phyloP scores from a whole-genome alignment of 2,113 vertebrate genomes.

The Pipra filicauda region DNA sequence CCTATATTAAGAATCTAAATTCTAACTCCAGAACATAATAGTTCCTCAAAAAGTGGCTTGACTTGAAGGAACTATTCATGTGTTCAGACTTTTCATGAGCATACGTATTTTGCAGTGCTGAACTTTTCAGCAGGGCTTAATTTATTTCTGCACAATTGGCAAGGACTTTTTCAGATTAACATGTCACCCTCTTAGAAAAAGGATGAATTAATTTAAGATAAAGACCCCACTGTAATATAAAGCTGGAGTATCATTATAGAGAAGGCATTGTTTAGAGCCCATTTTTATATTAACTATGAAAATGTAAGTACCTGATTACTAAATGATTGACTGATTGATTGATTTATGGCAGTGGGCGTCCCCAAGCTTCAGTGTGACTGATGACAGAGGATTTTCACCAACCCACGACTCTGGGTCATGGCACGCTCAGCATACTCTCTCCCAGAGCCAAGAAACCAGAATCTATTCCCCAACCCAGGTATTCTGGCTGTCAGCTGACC shows the following conservation, averaged over 20 bases:
- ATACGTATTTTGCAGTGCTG: neutral
- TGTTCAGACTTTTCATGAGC: neutral
- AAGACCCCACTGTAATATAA: neutral
- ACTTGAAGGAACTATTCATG: neutral
- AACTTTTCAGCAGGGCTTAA: neutral
- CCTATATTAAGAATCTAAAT: neutral
- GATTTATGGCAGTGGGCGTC: slow-evolving; percentile 75
- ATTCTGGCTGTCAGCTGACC: slow-evolving; percentile 71
- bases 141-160: neutral
- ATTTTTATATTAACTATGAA: slow-evolving; percentile 59
- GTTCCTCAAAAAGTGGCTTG: neutral
- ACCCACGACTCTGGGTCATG: slow-evolving; percentile 72
- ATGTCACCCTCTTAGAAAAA: neutral
- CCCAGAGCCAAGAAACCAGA: slow-evolving; percentile 74
- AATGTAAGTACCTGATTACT: slow-evolving; percentile 60
- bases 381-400: slow-evolving; percentile 77
- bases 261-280: slow-evolving; percentile 39
- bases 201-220: neutral
- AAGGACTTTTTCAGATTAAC: neutral
- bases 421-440: slow-evolving; percentile 70
- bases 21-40: neutral
- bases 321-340: slow-evolving; percentile 74
- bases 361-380: slow-evolving; percentile 76
- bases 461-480: slow-evolving; percentile 76
- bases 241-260: neutral